Evolutionary conservation across 1,140 invertebrate genomes (phyloP).

Genomic region (Anadara kagoshimensis): DNA sequence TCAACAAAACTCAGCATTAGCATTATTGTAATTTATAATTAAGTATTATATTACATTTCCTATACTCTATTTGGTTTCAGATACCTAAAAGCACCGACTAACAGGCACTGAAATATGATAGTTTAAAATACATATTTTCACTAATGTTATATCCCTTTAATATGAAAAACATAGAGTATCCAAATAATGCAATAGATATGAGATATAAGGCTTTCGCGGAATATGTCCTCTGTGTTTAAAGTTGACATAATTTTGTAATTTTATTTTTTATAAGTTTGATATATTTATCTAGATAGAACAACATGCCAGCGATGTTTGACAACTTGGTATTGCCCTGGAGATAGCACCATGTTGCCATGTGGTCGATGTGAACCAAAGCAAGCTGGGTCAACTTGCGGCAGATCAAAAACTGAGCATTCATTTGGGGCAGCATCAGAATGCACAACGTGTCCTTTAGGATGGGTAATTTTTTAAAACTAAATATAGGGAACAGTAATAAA

Average conservation of each 20-base stretch:
- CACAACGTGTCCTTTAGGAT: slow-evolving; percentile 55
- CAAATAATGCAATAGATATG: no score
- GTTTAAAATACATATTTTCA: no score
- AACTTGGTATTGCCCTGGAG: slow-evolving; percentile 55
- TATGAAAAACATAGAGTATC: no score
- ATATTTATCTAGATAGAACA: slow-evolving; percentile 49
- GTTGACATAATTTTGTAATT: no score
- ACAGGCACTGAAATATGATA: no score
- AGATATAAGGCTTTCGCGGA: background rate
- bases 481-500: background rate
- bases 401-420: slow-evolving; percentile 56
- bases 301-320: slow-evolving; percentile 58
- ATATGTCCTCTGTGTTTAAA: background rate
- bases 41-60: no score
- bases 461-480: slow-evolving; percentile 38
- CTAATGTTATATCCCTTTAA: no score
- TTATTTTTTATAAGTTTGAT: no score
- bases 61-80: no score
- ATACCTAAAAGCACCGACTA: no score
- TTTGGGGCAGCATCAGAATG: slow-evolving; percentile 55
- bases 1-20: no score
- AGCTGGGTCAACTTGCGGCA: slow-evolving; percentile 49
- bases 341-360: slow-evolving; percentile 49
- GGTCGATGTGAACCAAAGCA: slow-evolving; percentile 54
- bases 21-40: no score